These are phyloP conservation scores for Druon quercuslanigerum DNA, from an alignment of 1,140 invertebrate species.

Conservation along the genomic window DNA sequence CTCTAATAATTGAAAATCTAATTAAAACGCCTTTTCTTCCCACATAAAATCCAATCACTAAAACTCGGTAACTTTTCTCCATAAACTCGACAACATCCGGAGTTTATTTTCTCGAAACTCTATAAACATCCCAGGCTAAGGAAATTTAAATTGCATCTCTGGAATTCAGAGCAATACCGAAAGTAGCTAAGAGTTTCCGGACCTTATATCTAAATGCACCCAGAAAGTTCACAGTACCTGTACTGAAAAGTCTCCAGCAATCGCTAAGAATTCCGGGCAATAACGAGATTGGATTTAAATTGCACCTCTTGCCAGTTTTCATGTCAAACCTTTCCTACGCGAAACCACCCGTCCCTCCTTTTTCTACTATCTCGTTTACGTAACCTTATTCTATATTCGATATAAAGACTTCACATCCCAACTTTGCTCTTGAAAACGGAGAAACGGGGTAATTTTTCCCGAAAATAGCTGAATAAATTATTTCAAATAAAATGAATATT, in stretches of 20 bases:
- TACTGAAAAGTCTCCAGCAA: not conserved
- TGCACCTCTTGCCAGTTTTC: not conserved
- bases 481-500: no score
- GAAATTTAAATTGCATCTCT: constrained; percentile 24
- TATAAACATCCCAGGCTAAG: not conserved
- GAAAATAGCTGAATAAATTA: no score
- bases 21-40: no score
- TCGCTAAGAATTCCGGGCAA: constrained; percentile 6
- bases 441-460: no score
- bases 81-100: constrained; percentile 9
- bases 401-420: no score
- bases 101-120: not conserved
- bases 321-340: no score
- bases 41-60: no score
- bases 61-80: not conserved
- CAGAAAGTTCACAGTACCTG: not conserved
- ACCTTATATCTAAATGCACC: constrained; percentile 21
- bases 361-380: no score
- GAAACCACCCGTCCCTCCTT: no score
- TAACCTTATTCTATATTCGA: not conserved
- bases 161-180: constrained; percentile 20
- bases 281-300: constrained; percentile 13
- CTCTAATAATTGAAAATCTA: no score
- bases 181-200: constrained; percentile 13
- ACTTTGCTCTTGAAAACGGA: no score